Conservation (phyloP, 2,113 vertebrate species). For the Cisticola juncidis region DNA sequence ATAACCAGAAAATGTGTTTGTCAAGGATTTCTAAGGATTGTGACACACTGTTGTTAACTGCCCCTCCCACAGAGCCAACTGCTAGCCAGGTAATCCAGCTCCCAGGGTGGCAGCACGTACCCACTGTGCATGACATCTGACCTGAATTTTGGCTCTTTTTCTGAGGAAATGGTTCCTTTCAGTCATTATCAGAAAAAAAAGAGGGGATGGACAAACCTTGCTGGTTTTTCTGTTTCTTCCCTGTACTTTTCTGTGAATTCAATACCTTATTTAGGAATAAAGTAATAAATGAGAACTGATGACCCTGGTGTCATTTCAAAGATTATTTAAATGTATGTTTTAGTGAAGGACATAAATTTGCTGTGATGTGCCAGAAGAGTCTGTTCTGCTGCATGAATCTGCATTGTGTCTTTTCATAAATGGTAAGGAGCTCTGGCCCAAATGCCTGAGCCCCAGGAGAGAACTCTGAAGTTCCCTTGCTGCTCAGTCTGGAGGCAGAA, state of each 20-base stretch:
- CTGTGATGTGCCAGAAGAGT: background rate
- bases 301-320: background rate
- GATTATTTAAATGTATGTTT: background rate
- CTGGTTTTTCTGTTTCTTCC: background rate
- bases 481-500: background rate
- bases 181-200: background rate
- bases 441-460: background rate
- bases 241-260: background rate
- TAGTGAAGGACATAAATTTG: background rate
- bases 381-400: background rate
- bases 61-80: background rate
- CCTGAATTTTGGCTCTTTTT: background rate
- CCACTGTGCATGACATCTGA: background rate
- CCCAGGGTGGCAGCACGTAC: background rate
- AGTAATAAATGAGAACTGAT: background rate
- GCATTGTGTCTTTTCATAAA: background rate
- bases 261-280: background rate
- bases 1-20: background rate
- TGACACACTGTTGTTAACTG: background rate
- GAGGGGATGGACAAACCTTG: background rate
- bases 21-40: background rate
- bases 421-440: background rate
- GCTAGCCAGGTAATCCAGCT: background rate
- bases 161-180: background rate
- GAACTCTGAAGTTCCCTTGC: background rate